Base-by-base conservation (phyloP, 2,113 vertebrate species). In the Numida meleagris region DNA sequence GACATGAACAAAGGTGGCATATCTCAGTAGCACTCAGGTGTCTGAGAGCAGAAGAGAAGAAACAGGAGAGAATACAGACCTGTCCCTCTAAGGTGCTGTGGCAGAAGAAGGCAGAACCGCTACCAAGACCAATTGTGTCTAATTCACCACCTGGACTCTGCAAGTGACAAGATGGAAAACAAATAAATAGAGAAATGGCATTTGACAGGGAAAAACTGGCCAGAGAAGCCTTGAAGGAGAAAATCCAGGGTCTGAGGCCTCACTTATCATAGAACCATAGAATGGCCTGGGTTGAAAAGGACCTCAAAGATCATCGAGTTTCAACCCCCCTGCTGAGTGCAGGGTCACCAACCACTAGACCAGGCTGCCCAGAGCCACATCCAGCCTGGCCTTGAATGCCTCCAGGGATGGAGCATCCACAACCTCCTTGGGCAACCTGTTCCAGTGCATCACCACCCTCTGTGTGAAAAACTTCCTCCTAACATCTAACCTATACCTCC, bases 51-150 rank as follows among this genome's bases (percentile, higher is more conserved):
- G 21, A 45, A 67, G 34, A 10, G 33, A 83, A 4, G 1, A 40
- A 82, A 36, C 9, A 46, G 48, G n/a, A 80, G 19, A 23, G 19
- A 53, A 61, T 4, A 48, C 0, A 0, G 18, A 55, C 20, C 14
- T 67, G 8, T 29, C 6, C 14, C 18, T 67, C 82, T 42, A 17
- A 68, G 16, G 4, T 15, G 13, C 20, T 11, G 38, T 6, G 27
- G 38, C 50, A 38, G 7, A 84, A 12, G 13, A 11, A 55, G 14
- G 25, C 20, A 45, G 21, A 89, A 42, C 14, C 65, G 7, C 15
- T 66, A 77, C 9, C 17, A 57, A 55, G 20, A 24, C 20, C 51
- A 10, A 15, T 10, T 86, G 4, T 12, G 10, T 42, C 61, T 27
- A 71, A 33, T 50, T 63, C 27, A 63, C 12, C 42, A 66, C 31